phyloP scores from a whole-genome alignment of 2,113 vertebrate genomes.

The Seriola dumerili region DNA sequence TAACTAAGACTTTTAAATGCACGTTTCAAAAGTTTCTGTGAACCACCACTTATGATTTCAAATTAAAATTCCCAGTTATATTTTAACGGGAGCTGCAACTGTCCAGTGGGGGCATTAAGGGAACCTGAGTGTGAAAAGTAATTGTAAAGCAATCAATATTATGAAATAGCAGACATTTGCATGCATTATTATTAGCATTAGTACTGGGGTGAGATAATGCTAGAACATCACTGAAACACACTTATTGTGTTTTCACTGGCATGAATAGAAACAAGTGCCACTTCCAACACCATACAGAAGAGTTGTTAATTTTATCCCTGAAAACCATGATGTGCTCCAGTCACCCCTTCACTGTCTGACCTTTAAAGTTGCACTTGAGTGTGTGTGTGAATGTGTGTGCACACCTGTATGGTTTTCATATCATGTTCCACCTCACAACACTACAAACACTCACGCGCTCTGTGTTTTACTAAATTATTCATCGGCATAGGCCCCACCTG shows the following conservation, averaged over 20 bases:
- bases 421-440: conserved; percentile 18
- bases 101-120: background rate
- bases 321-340: conserved; percentile 1
- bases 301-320: conserved; percentile 5
- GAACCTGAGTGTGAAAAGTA: background rate
- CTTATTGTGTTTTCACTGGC: background rate
- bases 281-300: background rate
- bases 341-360: conserved; percentile 18
- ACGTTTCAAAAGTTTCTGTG: background rate
- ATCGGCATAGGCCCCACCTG: conserved; percentile 31
- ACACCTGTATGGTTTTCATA: conserved; percentile 8
- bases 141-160: background rate
- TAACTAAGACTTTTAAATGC: background rate
- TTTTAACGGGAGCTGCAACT: background rate
- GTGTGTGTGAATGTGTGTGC: background rate
- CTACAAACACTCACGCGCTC: conserved; percentile 24
- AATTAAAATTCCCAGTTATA: background rate
- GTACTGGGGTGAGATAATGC: background rate
- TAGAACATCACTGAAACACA: background rate
- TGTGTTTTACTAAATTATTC: conserved; percentile 49
- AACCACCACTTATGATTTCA: background rate
- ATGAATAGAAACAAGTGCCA: conserved; percentile 5
- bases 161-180: background rate
- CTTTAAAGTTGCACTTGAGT: conserved; percentile 22
- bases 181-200: background rate